A percentile compares a stretch with the other conserved stretches of the same genome.
Conservation (phyloP, 2,888 invertebrate species). For the Fragum whitleyi region DNA sequence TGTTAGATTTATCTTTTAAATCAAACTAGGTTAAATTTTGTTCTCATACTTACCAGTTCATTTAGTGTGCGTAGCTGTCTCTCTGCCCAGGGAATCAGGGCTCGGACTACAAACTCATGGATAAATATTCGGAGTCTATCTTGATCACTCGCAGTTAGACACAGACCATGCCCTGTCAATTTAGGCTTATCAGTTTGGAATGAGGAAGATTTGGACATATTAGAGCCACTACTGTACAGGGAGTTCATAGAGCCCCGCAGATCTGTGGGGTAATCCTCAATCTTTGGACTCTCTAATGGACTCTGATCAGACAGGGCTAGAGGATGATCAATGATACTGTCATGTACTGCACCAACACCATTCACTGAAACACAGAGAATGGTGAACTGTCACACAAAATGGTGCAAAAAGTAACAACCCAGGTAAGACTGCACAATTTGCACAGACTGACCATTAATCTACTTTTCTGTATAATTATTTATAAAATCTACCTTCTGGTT, state of each 20-base stretch:
- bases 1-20: too few relatives aligned
- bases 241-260: constrained; percentile 64
- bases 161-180: constrained; percentile 85
- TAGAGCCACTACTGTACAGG: constrained; percentile 43
- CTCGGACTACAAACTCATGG: constrained; percentile 94
- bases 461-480: too few relatives aligned
- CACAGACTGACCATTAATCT: too few relatives aligned
- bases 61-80: constrained; percentile 90
- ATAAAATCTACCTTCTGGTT: too few relatives aligned
- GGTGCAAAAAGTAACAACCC: too few relatives aligned
- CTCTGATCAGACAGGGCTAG: constrained; percentile 70
- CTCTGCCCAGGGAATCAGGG: constrained; percentile 96
- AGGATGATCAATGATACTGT: constrained; percentile 75
- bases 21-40: too few relatives aligned
- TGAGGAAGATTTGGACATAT: constrained; percentile 55
- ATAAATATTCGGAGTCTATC: constrained; percentile 94
- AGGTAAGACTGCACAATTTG: too few relatives aligned
- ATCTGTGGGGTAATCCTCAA: constrained; percentile 61
- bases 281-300: constrained; percentile 56
- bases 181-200: constrained; percentile 42
- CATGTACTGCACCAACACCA: constrained; percentile 19
- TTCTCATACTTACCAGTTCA: constrained; percentile 82
- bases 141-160: constrained; percentile 92
- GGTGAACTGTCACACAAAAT: too few relatives aligned
- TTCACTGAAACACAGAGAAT: constrained; percentile 20